Evolutionary conservation across 2,888 invertebrate genomes (phyloP).

Genomic region (Volucella inflata): DNA sequence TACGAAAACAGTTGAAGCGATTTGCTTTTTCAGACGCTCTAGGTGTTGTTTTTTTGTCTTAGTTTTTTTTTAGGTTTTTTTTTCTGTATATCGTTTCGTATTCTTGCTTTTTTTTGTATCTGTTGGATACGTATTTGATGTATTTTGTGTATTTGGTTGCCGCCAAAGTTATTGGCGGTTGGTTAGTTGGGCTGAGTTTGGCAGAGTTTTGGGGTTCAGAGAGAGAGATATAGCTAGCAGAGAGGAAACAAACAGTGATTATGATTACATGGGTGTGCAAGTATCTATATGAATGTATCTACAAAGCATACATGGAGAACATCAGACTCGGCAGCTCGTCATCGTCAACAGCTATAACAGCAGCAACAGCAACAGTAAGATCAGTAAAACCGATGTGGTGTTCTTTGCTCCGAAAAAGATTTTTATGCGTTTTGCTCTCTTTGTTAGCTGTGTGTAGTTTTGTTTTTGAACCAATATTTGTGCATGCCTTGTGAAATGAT

Average conservation of each 20-base stretch:
- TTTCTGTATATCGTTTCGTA: constrained; percentile 17
- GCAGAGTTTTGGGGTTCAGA: constrained; percentile 44
- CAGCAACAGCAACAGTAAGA: too few species aligned
- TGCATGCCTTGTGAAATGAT: constrained; percentile 33
- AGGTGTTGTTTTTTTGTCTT: constrained; percentile 61
- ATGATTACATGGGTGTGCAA: constrained; percentile 47
- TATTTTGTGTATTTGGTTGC: constrained; percentile 74
- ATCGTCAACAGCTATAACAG: constrained; percentile 33
- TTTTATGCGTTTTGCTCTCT: constrained; percentile 52
- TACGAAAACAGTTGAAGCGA: constrained; percentile 81
- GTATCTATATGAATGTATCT: constrained; percentile 59
- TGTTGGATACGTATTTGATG: constrained; percentile 73
- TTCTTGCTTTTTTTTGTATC: constrained; percentile 69
- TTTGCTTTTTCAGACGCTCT: constrained; percentile 80
- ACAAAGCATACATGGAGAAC: constrained; percentile 38
- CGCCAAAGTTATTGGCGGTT: constrained; percentile 76
- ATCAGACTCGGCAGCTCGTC: constrained; percentile 28
- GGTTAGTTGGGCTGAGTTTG: constrained; percentile 57
- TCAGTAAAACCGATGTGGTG: constrained; percentile 43
- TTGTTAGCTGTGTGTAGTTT: constrained; percentile 32
- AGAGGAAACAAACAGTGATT: constrained; percentile 47
- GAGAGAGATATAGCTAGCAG: constrained; percentile 50
- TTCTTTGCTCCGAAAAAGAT: constrained; percentile 58
- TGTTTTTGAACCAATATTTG: constrained; percentile 63
- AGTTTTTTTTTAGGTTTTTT: constrained; percentile 22